These are phyloP conservation scores for Morone saxatilis DNA, from an alignment of 2,113 vertebrate species.

Conservation along the genomic window DNA sequence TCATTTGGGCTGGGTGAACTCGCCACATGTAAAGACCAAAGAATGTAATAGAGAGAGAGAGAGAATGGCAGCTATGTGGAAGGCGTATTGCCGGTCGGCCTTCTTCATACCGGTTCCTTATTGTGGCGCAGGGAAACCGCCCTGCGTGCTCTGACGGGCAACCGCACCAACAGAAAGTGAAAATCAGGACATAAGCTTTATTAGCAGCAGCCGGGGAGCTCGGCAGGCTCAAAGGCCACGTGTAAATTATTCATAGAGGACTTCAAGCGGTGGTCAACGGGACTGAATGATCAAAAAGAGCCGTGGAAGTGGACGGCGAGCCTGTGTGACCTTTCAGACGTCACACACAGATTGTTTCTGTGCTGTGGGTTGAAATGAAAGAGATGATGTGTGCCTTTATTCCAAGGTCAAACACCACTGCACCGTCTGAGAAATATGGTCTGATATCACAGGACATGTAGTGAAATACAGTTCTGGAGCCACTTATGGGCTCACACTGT, in stretches of 20 bases:
- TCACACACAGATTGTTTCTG: constrained; percentile 20
- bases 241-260: not conserved
- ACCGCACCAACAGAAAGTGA: not conserved
- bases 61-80: constrained; percentile 19
- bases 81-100: not conserved
- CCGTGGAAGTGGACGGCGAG: not conserved
- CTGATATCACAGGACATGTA: not conserved
- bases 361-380: constrained; percentile 5
- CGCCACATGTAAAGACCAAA: not conserved
- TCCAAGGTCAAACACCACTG: not conserved
- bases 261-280: not conserved
- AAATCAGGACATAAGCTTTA: constrained; percentile 7
- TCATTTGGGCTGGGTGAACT: not conserved
- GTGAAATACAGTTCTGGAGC: not conserved
- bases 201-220: not conserved
- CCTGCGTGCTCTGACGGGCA: not conserved
- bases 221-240: not conserved
- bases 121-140: not conserved
- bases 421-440: not conserved
- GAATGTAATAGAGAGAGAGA: not conserved
- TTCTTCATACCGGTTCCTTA: not conserved
- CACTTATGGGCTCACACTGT: not conserved
- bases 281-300: not conserved
- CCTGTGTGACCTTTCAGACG: constrained; percentile 18
- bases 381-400: not conserved